phyloP scores from a whole-genome alignment of 2,888 invertebrate genomes.

The Eristalis arbustorum region DNA sequence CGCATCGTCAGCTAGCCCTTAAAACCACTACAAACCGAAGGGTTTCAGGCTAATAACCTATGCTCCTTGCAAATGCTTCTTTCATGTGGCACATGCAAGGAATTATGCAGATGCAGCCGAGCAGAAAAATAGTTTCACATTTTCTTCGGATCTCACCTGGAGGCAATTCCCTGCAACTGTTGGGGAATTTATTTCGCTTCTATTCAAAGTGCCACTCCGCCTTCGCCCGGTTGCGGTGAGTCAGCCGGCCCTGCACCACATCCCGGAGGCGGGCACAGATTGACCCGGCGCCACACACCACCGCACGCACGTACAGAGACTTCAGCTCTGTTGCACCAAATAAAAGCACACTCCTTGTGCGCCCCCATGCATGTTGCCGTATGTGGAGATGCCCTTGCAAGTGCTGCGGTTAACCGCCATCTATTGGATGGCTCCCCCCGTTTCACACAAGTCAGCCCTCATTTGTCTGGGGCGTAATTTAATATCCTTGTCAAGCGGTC shows the following conservation, averaged over 20 bases:
- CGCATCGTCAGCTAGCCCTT: background rate
- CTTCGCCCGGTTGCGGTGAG: constrained; percentile 7
- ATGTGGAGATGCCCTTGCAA: constrained; percentile 32
- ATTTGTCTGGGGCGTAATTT: constrained; percentile 42
- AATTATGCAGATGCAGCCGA: constrained; percentile 38
- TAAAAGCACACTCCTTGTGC: background rate
- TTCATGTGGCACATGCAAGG: background rate
- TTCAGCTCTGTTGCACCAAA: background rate
- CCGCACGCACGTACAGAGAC: background rate
- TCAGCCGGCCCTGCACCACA: background rate
- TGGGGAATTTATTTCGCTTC: constrained; percentile 47
- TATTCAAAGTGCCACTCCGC: constrained; percentile 10
- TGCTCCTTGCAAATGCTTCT: background rate
- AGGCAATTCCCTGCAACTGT: constrained; percentile 31
- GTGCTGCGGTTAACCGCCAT: constrained; percentile 48
- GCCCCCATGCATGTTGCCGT: constrained; percentile 20
- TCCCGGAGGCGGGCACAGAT: background rate
- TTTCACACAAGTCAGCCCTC: background rate
- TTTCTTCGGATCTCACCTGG: constrained; percentile 22
- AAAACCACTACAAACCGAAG: background rate
- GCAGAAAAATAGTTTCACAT: background rate
- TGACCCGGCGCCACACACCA: constrained; percentile 24
- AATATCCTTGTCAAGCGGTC: constrained; percentile 52
- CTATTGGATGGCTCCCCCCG: background rate
- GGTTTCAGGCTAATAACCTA: background rate